A percentile compares a stretch with the other conserved stretches of the same genome.
These are phyloP conservation scores for Anoplopoma fimbria DNA, from an alignment of 2,113 vertebrate species.

Conservation along the genomic window DNA sequence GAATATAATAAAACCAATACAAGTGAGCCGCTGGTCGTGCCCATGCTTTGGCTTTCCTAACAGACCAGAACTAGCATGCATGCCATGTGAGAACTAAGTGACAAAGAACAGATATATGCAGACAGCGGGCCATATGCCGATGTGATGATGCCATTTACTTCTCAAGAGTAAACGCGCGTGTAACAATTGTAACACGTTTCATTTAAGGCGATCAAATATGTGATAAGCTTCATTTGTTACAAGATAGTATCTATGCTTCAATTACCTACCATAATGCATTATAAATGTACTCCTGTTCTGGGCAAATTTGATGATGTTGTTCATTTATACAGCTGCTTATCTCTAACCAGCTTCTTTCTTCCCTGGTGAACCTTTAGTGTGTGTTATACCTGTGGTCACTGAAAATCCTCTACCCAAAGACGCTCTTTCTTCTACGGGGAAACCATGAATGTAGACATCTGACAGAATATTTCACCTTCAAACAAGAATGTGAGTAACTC, in stretches of 20 bases:
- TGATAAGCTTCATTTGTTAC: not conserved
- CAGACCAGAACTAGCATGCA: too few species aligned
- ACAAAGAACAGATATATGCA: too few species aligned
- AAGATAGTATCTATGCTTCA: not conserved
- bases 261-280: not conserved
- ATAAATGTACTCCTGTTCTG: not conserved
- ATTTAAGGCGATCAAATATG: not conserved
- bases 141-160: too few species aligned
- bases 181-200: not conserved
- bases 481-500: conserved; percentile 89
- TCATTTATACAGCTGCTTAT: not conserved
- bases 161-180: too few species aligned
- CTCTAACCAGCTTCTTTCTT: conserved; percentile 12
- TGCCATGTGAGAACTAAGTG: too few species aligned
- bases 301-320: not conserved
- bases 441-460: conserved; percentile 91
- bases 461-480: conserved; percentile 91
- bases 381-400: conserved; percentile 88
- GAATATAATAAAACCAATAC: too few species aligned
- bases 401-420: conserved; percentile 90
- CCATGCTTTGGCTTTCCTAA: too few species aligned
- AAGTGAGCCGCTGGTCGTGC: too few species aligned
- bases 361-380: conserved; percentile 73
- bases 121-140: too few species aligned
- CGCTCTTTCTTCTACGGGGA: conserved; percentile 87